Percentiles rank a stretch among this genome's conserved stretches.
phyloP scores from a whole-genome alignment of 1,140 invertebrate genomes.

The Papilio aristodemus region DNA sequence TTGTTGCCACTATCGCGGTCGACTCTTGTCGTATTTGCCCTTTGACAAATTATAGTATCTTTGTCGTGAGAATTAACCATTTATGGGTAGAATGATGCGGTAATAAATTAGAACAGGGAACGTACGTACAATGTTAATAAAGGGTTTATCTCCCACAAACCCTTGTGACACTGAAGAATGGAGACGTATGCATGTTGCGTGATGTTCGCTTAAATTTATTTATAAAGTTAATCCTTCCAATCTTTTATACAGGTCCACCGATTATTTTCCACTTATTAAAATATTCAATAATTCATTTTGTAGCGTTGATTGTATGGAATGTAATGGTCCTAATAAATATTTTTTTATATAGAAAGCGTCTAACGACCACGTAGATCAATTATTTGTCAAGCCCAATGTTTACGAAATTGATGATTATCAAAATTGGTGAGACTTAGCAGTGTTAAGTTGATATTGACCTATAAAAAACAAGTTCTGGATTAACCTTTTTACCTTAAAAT shows the following conservation, averaged over 20 bases:
- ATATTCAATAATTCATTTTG: not conserved
- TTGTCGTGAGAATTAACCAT: slow-evolving; percentile 31
- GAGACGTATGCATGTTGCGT: not conserved
- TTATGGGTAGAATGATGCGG: slow-evolving; percentile 27
- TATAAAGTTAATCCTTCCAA: not conserved
- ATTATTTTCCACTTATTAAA: not conserved
- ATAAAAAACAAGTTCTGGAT: too few relatives aligned
- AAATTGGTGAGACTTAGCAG: too few relatives aligned
- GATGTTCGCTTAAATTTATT: not conserved
- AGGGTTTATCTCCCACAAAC: slow-evolving; percentile 26
- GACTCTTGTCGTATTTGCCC: slow-evolving; percentile 26
- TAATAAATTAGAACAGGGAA: slow-evolving; percentile 23
- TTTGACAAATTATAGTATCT: slow-evolving; percentile 30
- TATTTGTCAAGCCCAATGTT: too few relatives aligned
- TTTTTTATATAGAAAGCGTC: too few relatives aligned
- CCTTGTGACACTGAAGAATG: slow-evolving; percentile 27
- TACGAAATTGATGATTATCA: too few relatives aligned
- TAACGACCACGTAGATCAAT: too few relatives aligned
- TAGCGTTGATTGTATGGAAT: too few relatives aligned
- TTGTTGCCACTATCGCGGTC: slow-evolving; percentile 20
- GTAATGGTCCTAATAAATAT: too few relatives aligned
- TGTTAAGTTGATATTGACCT: too few relatives aligned
- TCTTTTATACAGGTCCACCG: not conserved
- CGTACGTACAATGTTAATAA: slow-evolving; percentile 29
- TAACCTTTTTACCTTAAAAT: too few relatives aligned